These are phyloP conservation scores for Maniola jurtina DNA, from an alignment of 1,140 invertebrate species.

Conservation along the genomic window DNA sequence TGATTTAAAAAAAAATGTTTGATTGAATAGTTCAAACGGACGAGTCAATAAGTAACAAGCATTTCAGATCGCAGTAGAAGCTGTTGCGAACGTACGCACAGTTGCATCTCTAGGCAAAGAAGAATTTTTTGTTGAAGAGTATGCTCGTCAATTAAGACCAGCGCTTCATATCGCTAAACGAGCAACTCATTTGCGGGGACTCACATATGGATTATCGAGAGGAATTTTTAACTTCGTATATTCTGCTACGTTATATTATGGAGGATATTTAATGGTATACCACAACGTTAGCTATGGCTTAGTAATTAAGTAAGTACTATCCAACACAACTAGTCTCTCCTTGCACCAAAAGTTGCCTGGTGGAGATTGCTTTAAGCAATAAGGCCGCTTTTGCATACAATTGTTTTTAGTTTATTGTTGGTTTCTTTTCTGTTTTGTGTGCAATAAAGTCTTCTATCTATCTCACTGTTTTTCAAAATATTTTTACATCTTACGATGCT, in stretches of 20 bases:
- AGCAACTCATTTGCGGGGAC: conserved; percentile 33
- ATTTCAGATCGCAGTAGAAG: conserved; percentile 35
- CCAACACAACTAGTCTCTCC: no score
- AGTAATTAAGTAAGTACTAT: conserved; percentile 32
- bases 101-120: conserved; percentile 39
- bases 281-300: conserved; percentile 28
- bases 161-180: conserved; percentile 26
- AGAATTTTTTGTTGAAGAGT: conserved; percentile 32
- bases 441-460: no score
- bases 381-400: no score
- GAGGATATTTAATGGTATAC: conserved; percentile 35
- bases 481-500: background rate
- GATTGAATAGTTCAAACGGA: background rate
- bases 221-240: conserved; percentile 40
- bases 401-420: no score
- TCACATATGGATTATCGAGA: conserved; percentile 35
- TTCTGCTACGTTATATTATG: conserved; percentile 35
- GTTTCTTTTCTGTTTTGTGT: no score
- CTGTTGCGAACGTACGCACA: conserved; percentile 38
- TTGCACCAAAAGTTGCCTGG: no score
- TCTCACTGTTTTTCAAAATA: no score
- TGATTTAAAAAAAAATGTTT: background rate
- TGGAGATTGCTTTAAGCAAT: no score
- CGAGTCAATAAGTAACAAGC: background rate
- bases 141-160: conserved; percentile 29